These are phyloP conservation scores for Buteo buteo DNA, from an alignment of 2,113 vertebrate species.

Conservation along the genomic window DNA sequence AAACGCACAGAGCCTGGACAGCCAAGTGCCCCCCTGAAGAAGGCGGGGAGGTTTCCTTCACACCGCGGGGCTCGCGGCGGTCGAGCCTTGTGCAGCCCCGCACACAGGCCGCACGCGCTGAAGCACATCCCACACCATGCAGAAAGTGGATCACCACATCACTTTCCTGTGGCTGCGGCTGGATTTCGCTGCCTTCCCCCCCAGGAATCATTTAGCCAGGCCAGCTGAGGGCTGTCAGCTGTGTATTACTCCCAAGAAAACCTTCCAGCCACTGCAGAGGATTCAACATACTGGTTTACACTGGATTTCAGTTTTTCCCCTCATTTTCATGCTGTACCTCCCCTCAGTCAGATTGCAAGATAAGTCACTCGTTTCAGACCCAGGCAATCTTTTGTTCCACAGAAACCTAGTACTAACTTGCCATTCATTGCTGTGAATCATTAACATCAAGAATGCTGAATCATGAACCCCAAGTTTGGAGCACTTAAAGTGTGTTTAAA, in stretches of 20 bases:
- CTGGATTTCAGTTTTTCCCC: not conserved
- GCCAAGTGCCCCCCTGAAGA: not conserved
- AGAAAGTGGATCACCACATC: not conserved
- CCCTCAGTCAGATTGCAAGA: not conserved
- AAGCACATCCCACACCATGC: accelerated
- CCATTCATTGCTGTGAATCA: not conserved
- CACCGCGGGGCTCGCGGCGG: accelerated
- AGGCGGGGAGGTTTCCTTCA: not conserved
- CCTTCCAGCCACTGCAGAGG: not conserved
- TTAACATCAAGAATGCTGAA: not conserved
- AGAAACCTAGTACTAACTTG: not conserved
- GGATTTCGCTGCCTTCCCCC: not conserved
- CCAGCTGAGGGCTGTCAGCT: not conserved
- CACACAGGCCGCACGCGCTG: accelerated
- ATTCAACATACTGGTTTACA: not conserved
- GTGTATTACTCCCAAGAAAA: not conserved
- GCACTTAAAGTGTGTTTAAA: not conserved
- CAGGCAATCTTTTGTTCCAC: not conserved
- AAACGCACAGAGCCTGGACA: not conserved
- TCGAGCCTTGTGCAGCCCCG: accelerated
- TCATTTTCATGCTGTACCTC: not conserved
- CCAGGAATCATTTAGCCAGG: accelerated
- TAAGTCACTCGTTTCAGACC: not conserved
- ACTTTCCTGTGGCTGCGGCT: accelerated
- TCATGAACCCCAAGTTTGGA: not conserved